Evolutionary conservation across 2,888 invertebrate species (phyloP).

Genomic region (Tridacna gigas): DNA sequence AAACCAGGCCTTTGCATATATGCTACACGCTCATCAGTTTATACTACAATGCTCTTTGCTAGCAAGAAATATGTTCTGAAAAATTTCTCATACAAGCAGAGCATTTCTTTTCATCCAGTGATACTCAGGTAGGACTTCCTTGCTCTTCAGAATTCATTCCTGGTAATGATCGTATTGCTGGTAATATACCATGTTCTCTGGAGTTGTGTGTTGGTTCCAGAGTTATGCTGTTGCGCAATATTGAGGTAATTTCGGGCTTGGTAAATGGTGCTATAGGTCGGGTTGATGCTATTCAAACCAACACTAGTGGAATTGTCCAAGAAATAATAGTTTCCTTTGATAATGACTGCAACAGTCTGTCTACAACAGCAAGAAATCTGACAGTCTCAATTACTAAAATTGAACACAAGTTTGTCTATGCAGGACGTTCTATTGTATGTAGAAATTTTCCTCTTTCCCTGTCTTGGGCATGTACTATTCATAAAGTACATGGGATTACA

Average conservation of each 20-base stretch:
- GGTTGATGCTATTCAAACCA: background rate
- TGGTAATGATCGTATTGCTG: background rate
- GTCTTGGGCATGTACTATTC: constrained; percentile 47
- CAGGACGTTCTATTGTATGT: constrained; percentile 25
- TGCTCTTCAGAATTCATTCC: background rate
- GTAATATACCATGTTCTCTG: background rate
- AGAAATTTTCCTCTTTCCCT: constrained; percentile 31
- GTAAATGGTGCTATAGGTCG: constrained; percentile 19
- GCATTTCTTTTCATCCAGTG: background rate
- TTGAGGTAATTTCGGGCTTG: background rate
- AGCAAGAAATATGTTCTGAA: background rate
- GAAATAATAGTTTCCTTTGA: constrained; percentile 37
- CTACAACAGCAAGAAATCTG: too few species aligned
- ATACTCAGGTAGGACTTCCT: background rate
- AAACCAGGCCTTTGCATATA: background rate
- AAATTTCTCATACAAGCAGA: background rate
- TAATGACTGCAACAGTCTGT: too few species aligned
- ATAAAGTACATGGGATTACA: constrained; percentile 44
- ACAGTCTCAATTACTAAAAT: constrained; percentile 21
- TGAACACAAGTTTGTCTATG: constrained; percentile 25
- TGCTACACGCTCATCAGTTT: background rate
- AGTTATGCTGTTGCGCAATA: constrained; percentile 15
- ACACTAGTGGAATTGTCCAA: background rate
- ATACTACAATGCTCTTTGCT: background rate
- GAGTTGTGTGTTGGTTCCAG: background rate